Percentiles rank a stretch among this genome's conserved stretches.
These are phyloP conservation scores for Eonycteris spelaea DNA, from an alignment of 2,113 vertebrate genomes.

Conservation along the genomic window DNA sequence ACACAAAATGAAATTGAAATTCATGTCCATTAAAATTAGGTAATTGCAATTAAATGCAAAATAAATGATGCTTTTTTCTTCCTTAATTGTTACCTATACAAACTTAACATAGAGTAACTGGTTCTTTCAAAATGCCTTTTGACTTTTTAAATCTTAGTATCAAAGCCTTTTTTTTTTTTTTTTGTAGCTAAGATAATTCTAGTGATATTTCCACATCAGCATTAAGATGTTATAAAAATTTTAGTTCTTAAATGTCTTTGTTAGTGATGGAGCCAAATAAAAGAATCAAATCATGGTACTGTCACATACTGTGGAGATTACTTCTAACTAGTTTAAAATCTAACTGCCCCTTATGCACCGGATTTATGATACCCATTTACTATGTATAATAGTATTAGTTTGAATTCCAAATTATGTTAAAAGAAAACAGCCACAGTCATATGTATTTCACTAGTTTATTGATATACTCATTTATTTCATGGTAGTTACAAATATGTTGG, in stretches of 20 bases:
- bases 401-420: not conserved
- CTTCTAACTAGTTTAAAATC: not conserved
- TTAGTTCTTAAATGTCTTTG: not conserved
- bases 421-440: not conserved
- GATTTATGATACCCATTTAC: not conserved
- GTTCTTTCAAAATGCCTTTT: not conserved
- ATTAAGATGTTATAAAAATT: not conserved
- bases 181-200: not conserved
- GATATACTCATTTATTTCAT: not conserved
- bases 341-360: not conserved
- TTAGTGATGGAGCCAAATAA: not conserved
- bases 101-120: not conserved
- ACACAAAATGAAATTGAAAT: not conserved
- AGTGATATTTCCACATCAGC: not conserved
- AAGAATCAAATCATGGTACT: not conserved
- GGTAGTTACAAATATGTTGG: not conserved
- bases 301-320: not conserved
- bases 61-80: not conserved
- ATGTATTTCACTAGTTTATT: not conserved
- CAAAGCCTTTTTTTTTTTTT: not conserved
- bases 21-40: not conserved
- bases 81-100: not conserved
- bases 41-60: not conserved
- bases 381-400: not conserved
- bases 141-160: not conserved